Evolutionary conservation across 1,140 invertebrate genomes (phyloP), one percentile per base, ranked within the genome.

Genomic region (Hestina assimilis): DNA sequence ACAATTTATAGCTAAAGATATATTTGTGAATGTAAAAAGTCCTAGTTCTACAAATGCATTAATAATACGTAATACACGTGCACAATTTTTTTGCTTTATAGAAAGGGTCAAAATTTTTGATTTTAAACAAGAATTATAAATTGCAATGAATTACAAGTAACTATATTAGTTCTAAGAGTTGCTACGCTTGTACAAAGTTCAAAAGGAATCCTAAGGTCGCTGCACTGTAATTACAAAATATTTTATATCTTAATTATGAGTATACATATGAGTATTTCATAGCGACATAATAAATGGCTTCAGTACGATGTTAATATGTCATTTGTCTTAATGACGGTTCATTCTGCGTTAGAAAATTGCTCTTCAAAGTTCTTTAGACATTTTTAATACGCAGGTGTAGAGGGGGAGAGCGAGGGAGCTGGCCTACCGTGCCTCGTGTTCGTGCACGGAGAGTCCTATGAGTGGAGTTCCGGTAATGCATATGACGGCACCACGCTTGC

Each of bases 401-500:
- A 82, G 54, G 71, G 59, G 20, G 78, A 81, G 19, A 65, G 59
- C 26, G 75, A 75, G 33, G 67, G 60, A 4, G 46, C 52, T 9
- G 74, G 84, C n/a, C 55, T 89, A 31, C 79, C 89, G 54, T 91
- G 91, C 59, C 89, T 99, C 69, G 93, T 99, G 12, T 97, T 96
- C 82, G 93, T 99, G 46, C 97, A 99, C 82, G 97, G 97, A 11
- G 97, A 98, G 83, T 97, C 95, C 6, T 98, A 95, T 87, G 95
- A 97, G 72, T 98, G 96, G 94, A 97, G 96, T 80, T 94, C 96
- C 7, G 97, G 97, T 41, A 98, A 98, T 90, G 93, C 96, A 3
- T 97, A 98, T 83, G 97, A 99, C 85, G 97, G 97, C 50, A 97
- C 95, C 48, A 94, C 97, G 19, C 89, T 99, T 40, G 95, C 97